A percentile compares a stretch with the other conserved stretches of the same genome.
These are phyloP conservation scores for Iselma pallidipennis DNA, from an alignment of 2,888 invertebrate species.

Conservation along the genomic window DNA sequence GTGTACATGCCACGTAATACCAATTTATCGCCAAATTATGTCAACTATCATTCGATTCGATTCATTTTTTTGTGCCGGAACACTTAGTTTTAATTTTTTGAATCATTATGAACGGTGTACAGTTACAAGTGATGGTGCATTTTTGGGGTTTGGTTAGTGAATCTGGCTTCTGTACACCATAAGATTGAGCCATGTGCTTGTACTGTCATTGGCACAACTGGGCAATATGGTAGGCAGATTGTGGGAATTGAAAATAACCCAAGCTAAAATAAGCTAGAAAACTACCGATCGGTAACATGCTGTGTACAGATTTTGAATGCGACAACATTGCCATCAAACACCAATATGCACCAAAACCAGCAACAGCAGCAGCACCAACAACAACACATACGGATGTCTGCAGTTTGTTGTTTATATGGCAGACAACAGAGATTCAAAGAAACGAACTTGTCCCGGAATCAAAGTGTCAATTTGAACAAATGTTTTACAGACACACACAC, in stretches of 20 bases:
- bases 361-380: neutral
- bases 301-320: slow-evolving; percentile 51
- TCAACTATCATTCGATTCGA: neutral
- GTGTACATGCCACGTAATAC: neutral
- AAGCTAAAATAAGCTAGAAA: slow-evolving; percentile 53
- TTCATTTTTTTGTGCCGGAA: too few species aligned
- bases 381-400: neutral
- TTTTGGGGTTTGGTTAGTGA: slow-evolving; percentile 13
- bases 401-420: neutral
- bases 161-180: slow-evolving; percentile 40
- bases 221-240: slow-evolving; percentile 55
- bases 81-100: too few species aligned
- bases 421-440: neutral
- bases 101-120: too few species aligned
- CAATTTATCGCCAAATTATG: neutral
- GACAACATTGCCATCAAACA: slow-evolving; percentile 18
- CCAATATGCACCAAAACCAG: neutral
- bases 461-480: neutral
- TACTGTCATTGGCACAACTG: slow-evolving; percentile 47
- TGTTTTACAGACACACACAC: neutral
- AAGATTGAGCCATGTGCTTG: slow-evolving; percentile 48
- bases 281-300: slow-evolving; percentile 50
- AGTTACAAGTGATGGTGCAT: too few species aligned
- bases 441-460: neutral
- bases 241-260: slow-evolving; percentile 55